Conservation (phyloP, 2,113 vertebrate genomes). For the Oryzias woworae region DNA sequence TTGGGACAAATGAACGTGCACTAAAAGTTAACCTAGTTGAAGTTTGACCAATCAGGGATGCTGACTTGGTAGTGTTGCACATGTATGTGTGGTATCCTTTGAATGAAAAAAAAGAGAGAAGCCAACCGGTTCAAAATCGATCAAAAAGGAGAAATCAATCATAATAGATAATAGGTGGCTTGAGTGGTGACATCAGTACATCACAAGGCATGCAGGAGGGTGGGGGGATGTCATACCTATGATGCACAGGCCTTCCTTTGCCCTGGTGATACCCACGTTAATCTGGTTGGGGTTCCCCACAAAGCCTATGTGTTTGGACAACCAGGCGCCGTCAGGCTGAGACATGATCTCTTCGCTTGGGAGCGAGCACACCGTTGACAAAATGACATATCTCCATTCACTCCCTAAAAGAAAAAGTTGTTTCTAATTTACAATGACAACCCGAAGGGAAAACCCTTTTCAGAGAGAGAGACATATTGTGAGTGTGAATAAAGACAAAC, state of each 20-base stretch:
- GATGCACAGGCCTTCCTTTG: slow-evolving; percentile 89
- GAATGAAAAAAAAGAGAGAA: no score
- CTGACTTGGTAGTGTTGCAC: no score
- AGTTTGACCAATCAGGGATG: no score
- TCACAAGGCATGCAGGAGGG: background rate
- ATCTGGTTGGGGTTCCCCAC: slow-evolving; percentile 85
- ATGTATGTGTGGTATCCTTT: no score
- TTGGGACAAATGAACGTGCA: no score
- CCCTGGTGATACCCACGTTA: slow-evolving; percentile 88
- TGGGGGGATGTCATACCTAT: slow-evolving; percentile 75
- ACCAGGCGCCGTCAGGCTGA: slow-evolving; percentile 77
- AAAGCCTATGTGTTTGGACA: slow-evolving; percentile 83
- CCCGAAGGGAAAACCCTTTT: background rate
- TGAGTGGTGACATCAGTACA: no score
- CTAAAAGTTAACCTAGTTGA: no score
- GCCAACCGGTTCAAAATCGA: no score
- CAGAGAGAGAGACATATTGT: background rate
- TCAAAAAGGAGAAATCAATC: no score
- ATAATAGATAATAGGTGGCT: no score
- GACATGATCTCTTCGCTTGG: slow-evolving; percentile 56
- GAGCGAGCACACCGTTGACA: slow-evolving; percentile 86
- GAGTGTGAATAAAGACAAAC: slow-evolving; percentile 51
- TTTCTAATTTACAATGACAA: background rate
- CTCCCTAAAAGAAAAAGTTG: slow-evolving; percentile 77
- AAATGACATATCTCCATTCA: slow-evolving; percentile 88